phyloP scores from a whole-genome alignment of 2,888 invertebrate genomes.

The Hirtodrosophila confusa region DNA sequence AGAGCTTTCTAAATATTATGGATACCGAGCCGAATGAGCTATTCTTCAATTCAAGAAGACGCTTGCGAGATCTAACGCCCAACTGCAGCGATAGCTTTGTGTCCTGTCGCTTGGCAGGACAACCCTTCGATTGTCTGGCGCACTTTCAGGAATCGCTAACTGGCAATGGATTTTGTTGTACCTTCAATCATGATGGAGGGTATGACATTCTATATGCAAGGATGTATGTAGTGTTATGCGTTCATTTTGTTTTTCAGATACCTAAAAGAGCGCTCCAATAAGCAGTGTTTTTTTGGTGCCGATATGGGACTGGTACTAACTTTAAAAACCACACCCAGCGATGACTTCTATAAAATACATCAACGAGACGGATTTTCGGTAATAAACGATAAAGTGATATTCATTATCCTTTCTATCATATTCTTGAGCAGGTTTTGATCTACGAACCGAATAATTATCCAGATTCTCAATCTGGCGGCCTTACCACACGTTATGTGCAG shows the following conservation, averaged over 20 bases:
- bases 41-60: slow-evolving; percentile 74
- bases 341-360: slow-evolving; percentile 86
- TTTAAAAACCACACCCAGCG: slow-evolving; percentile 85
- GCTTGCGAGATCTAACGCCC: slow-evolving; percentile 80
- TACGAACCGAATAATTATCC: slow-evolving; percentile 60
- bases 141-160: slow-evolving; percentile 82
- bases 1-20: slow-evolving; percentile 73
- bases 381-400: slow-evolving; percentile 14
- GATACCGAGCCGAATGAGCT: slow-evolving; percentile 73
- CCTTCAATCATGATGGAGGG: slow-evolving; percentile 81
- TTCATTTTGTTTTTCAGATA: slow-evolving; percentile 37
- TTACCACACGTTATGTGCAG: slow-evolving; percentile 49
- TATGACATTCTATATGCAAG: slow-evolving; percentile 3
- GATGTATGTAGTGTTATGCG: too few species aligned
- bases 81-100: slow-evolving; percentile 82
- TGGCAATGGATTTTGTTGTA: slow-evolving; percentile 84
- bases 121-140: slow-evolving; percentile 59
- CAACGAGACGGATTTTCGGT: slow-evolving; percentile 86
- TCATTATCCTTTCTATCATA: too few species aligned
- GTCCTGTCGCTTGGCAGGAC: slow-evolving; percentile 76
- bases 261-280: slow-evolving; percentile 25
- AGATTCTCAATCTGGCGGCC: slow-evolving; percentile 68
- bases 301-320: slow-evolving; percentile 85
- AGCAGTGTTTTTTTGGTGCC: slow-evolving; percentile 78
- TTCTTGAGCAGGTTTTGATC: slow-evolving; percentile 40